Conservation (phyloP, 2,113 vertebrate genomes). For the Notothenia coriiceps region DNA sequence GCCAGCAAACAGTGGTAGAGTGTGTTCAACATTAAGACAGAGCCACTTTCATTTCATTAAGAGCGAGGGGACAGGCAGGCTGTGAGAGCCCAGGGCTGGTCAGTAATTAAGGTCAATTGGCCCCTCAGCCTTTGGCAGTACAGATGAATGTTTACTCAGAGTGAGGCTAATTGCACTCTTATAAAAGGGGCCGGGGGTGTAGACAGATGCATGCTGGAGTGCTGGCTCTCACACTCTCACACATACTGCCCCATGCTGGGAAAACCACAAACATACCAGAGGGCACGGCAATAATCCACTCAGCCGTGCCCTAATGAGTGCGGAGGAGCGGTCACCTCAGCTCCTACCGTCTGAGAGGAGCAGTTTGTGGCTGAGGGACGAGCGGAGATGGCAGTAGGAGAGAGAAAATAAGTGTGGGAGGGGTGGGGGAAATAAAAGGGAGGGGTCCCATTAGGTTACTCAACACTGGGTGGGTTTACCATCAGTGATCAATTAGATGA, state of each 20-base stretch:
- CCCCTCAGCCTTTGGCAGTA: slow-evolving; percentile 78
- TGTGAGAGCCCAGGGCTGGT: slow-evolving; percentile 67
- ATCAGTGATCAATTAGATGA: slow-evolving; percentile 78
- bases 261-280: slow-evolving; percentile 81
- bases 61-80: slow-evolving; percentile 48
- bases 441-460: slow-evolving; percentile 68
- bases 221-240: slow-evolving; percentile 70
- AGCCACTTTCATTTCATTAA: slow-evolving; percentile 77
- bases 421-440: slow-evolving; percentile 19
- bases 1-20: slow-evolving; percentile 50
- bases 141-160: slow-evolving; percentile 82
- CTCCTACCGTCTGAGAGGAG: slow-evolving; percentile 45
- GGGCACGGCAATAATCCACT: slow-evolving; percentile 74
- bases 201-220: slow-evolving; percentile 70
- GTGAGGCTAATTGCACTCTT: slow-evolving; percentile 80
- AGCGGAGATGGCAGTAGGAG: slow-evolving; percentile 27
- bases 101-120: slow-evolving; percentile 83
- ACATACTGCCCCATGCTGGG: slow-evolving; percentile 74
- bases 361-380: slow-evolving; percentile 41
- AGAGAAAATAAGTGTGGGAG: neutral
- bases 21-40: slow-evolving; percentile 65
- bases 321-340: slow-evolving; percentile 63
- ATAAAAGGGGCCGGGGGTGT: slow-evolving; percentile 73
- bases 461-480: slow-evolving; percentile 70
- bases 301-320: slow-evolving; percentile 72